Evolutionary conservation across 2,113 vertebrate genomes (phyloP).

Genomic region (Callospermophilus lateralis): DNA sequence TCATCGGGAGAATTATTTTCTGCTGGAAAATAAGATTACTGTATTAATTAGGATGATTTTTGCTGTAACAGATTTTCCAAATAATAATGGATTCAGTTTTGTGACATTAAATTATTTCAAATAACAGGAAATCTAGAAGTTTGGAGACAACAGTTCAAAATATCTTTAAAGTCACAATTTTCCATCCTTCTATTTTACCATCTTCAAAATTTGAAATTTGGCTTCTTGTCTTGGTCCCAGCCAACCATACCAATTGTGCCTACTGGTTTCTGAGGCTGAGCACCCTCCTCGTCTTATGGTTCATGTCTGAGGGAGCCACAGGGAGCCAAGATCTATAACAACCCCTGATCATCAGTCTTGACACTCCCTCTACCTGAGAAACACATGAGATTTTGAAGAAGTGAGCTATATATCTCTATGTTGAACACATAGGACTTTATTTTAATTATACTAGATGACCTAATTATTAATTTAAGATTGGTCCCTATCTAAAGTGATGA

Average conservation of each 20-base stretch:
- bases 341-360: neutral
- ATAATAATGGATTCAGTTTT: neutral
- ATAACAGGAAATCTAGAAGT: neutral
- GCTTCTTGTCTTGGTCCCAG: neutral
- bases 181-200: neutral
- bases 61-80: neutral
- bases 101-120: neutral
- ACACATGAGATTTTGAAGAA: neutral
- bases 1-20: neutral
- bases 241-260: neutral
- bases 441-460: neutral
- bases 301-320: neutral
- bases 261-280: neutral
- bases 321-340: neutral
- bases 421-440: neutral
- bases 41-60: neutral
- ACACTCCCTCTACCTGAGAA: neutral
- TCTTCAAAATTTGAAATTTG: neutral
- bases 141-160: neutral
- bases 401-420: neutral
- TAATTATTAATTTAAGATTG: neutral
- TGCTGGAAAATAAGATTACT: neutral
- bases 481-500: neutral
- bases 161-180: neutral
- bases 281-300: neutral